A percentile compares a stretch with the other conserved stretches of the same genome.
phyloP scores from a whole-genome alignment of 2,113 vertebrate species.

The Prunella fulvescens region DNA sequence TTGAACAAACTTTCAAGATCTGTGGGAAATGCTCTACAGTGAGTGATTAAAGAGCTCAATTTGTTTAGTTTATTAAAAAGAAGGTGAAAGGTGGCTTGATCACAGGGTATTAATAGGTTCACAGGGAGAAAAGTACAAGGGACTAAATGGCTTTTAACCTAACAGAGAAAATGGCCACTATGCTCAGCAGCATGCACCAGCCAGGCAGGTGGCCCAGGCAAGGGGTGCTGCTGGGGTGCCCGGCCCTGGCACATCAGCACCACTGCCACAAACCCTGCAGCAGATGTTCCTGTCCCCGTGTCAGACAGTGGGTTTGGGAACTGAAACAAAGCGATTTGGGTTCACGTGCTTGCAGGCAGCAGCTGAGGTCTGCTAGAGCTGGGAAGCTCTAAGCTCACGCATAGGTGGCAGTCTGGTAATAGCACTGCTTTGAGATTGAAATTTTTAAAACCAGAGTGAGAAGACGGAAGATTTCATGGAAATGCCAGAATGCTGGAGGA shows the following conservation, averaged over 20 bases:
- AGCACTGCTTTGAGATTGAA: background rate
- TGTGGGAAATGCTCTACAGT: background rate
- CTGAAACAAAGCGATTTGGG: no score
- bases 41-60: background rate
- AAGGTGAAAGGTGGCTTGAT: background rate
- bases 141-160: background rate
- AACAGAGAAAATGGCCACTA: background rate
- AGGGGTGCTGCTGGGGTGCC: background rate
- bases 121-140: background rate
- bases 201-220: fast-evolving
- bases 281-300: fast-evolving
- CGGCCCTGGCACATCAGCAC: fast-evolving
- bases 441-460: background rate
- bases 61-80: background rate
- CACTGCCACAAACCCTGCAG: background rate
- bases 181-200: fast-evolving
- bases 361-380: background rate
- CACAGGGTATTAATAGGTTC: background rate
- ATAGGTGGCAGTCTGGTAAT: background rate
- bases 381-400: fast-evolving
- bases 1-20: background rate
- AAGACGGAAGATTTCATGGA: background rate
- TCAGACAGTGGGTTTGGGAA: background rate
- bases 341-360: background rate
- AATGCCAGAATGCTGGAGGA: background rate